Evolutionary conservation across 2,888 invertebrate species (phyloP).

Genomic region (Drosophila buzzatii): DNA sequence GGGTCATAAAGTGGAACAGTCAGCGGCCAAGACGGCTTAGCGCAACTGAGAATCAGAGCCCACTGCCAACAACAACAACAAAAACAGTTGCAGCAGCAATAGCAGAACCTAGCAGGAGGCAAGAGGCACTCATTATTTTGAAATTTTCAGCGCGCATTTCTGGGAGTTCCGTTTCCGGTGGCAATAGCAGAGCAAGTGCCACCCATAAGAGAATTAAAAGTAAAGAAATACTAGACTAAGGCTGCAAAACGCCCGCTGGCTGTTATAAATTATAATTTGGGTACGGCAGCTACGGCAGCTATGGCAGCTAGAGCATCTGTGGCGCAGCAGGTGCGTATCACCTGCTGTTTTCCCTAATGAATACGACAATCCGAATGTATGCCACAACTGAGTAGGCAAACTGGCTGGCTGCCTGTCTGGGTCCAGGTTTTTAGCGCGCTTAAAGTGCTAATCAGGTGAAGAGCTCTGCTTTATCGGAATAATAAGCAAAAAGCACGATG

Average conservation of each 20-base stretch:
- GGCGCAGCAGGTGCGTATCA: conserved; percentile 68
- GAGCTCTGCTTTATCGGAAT: conserved; percentile 25
- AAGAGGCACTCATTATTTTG: conserved; percentile 80
- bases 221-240: conserved; percentile 56
- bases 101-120: conserved; percentile 28
- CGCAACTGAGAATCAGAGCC: conserved; percentile 13
- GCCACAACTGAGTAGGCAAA: conserved; percentile 5
- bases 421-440: conserved; percentile 14
- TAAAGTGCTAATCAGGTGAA: conserved; percentile 53
- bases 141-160: conserved; percentile 83
- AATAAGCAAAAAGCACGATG: conserved; percentile 35
- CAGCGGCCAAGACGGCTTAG: conserved; percentile 48
- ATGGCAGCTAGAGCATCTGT: conserved; percentile 40
- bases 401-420: background rate
- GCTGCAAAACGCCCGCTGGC: conserved; percentile 57
- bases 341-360: conserved; percentile 80
- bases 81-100: conserved; percentile 2
- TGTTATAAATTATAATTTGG: conserved; percentile 78
- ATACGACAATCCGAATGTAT: conserved; percentile 59
- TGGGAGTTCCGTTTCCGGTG: conserved; percentile 80
- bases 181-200: conserved; percentile 37
- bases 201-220: conserved; percentile 72
- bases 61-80: background rate
- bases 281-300: conserved; percentile 38
- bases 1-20: conserved; percentile 54